Evolutionary conservation across 2,888 invertebrate species (phyloP), one percentile per base, ranked within the genome.

Genomic region (Drosophila anomalata): DNA sequence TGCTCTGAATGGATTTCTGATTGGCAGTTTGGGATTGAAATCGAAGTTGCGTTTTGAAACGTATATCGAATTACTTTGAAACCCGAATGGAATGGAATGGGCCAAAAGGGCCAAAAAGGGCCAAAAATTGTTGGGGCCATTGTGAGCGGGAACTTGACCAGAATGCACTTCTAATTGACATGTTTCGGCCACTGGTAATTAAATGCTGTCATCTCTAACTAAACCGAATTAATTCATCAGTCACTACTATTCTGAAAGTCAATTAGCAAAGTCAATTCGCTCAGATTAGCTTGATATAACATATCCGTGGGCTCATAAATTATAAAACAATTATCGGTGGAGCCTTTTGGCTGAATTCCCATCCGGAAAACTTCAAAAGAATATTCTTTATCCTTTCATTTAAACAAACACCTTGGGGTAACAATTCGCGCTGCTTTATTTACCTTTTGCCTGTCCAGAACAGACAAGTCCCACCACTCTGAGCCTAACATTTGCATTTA

Each of bases 401-500:
- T 42, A 42, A 42, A 42, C 20, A 42, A 22, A 33, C 48, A 48
- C 55, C 55, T 33, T 33, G 8, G 17, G 31, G 20, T 47, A 20
- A 47, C 60, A 46, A 53, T 22, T 52, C 33, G 31, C 26, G n/a
- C 53, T 26, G 42, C n/a, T 24, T 70, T 62, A 52, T 71, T 71
- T 62, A 62, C 56, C 36, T 70, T 71, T 44, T 42, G 31, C 47
- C 44, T 33, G 48, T 48, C 47, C 51, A 8, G 31, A 41, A 26
- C 58, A 33, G 39, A 14, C 29, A 9, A 26, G 33, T 7, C 12
- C n/a, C 39, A 14, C 29, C 47, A 46, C 61, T 42, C 26, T 11
- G 20, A 44, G 53, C 54, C 66, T 79, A 75, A 74, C 77, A 84
- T 87, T 88, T 87, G 87, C 87, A 82, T 88, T 87, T 80, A 82